These are phyloP conservation scores for Junonia oenone DNA, from an alignment of 2,888 invertebrate genomes.

Conservation along the genomic window DNA sequence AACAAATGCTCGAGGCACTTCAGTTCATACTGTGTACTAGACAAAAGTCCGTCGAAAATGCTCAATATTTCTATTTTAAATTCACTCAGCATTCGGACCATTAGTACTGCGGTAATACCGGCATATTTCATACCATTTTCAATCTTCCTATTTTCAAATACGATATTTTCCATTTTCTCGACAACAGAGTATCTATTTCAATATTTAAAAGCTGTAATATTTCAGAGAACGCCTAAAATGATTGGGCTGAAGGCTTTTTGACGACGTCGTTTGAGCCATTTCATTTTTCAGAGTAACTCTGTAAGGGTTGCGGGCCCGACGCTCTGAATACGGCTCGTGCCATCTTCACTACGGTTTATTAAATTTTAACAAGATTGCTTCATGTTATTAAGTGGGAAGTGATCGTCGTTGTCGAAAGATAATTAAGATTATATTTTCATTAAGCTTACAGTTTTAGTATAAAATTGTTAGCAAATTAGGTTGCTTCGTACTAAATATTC, in stretches of 20 bases:
- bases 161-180: slow-evolving; percentile 25
- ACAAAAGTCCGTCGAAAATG: neutral
- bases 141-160: slow-evolving; percentile 28
- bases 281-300: slow-evolving; percentile 59
- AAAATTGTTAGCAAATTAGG: neutral
- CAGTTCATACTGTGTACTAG: neutral
- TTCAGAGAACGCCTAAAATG: slow-evolving; percentile 46
- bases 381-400: neutral
- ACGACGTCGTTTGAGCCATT: slow-evolving; percentile 45
- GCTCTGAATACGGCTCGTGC: slow-evolving; percentile 9
- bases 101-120: slow-evolving; percentile 17
- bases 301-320: slow-evolving; percentile 14
- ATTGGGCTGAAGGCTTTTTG: slow-evolving; percentile 49
- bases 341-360: slow-evolving; percentile 30
- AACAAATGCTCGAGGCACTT: neutral
- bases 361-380: slow-evolving; percentile 25
- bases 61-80: slow-evolving; percentile 20
- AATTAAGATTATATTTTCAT: neutral
- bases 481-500: neutral
- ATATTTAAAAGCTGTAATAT: slow-evolving; percentile 42
- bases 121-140: slow-evolving; percentile 27
- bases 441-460: neutral
- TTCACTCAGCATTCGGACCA: slow-evolving; percentile 15
- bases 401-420: neutral
- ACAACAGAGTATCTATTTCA: slow-evolving; percentile 31